A percentile compares a stretch with the other conserved stretches of the same genome.
Conservation (phyloP, 1,140 invertebrate genomes). For the Matsumurasca onukii region DNA sequence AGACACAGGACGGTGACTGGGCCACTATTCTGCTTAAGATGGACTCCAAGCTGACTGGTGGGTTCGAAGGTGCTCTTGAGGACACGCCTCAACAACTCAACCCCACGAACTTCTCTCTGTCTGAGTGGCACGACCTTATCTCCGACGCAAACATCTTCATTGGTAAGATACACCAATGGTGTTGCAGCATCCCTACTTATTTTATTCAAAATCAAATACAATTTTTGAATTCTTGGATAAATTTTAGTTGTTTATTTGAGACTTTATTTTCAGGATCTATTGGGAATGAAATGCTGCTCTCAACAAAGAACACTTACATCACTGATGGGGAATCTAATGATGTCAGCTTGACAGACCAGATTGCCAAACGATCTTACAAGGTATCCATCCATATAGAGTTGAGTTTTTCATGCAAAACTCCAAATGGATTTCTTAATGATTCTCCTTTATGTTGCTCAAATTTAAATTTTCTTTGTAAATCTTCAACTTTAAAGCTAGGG, state of each 20-base stretch:
- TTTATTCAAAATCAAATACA: neutral
- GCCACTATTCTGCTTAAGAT: conserved; percentile 60
- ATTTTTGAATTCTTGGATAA: neutral
- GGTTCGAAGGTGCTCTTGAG: conserved; percentile 51
- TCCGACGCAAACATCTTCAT: conserved; percentile 49
- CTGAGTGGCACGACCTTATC: conserved; percentile 60
- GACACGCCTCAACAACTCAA: conserved; percentile 48
- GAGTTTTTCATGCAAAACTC: too few species aligned
- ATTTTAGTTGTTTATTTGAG: neutral
- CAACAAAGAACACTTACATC: conserved; percentile 15
- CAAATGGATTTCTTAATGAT: too few species aligned
- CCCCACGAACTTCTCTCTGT: conserved; percentile 53
- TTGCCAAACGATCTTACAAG: conserved; percentile 20
- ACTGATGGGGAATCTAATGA: conserved; percentile 23
- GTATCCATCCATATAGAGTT: too few species aligned
- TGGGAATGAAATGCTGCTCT: conserved; percentile 8
- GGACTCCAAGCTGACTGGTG: conserved; percentile 56
- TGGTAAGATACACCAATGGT: too few species aligned
- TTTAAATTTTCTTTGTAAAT: too few species aligned
- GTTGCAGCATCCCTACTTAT: too few species aligned
- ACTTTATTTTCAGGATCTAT: conserved; percentile 19
- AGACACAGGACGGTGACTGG: conserved; percentile 65
- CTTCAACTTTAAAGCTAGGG: too few species aligned
- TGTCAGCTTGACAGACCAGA: conserved; percentile 25
- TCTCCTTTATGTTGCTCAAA: too few species aligned